phyloP scores from a whole-genome alignment of 2,113 vertebrate species.

The Sylvietta virens region DNA sequence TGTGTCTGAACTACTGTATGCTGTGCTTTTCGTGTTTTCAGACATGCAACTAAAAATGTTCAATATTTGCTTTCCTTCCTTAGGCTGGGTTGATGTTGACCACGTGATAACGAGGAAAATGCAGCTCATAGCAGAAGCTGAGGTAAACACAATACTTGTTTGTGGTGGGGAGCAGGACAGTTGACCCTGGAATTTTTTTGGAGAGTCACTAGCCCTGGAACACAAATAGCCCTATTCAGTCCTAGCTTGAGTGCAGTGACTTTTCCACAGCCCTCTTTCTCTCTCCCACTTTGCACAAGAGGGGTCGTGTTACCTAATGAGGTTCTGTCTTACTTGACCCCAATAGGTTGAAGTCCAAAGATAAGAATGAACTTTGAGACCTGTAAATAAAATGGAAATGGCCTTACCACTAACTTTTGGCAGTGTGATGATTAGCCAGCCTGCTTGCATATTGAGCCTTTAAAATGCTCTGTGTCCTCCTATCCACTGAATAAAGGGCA shows the following conservation, averaged over 20 bases:
- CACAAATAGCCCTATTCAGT: not conserved
- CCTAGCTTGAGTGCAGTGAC: not conserved
- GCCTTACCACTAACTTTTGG: not conserved
- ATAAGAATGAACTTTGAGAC: conserved; percentile 37
- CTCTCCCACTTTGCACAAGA: not conserved
- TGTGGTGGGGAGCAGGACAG: not conserved
- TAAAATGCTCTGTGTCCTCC: not conserved
- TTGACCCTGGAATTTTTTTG: not conserved
- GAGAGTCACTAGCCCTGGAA: not conserved
- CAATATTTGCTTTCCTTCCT: conserved; percentile 25
- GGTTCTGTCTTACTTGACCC: not conserved
- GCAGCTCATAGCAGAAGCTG: conserved; percentile 75
- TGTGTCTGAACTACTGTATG: not conserved
- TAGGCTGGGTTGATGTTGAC: conserved; percentile 71
- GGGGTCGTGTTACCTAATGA: not conserved
- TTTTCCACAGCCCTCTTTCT: not conserved
- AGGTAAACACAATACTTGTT: conserved; percentile 64
- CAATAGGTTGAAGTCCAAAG: not conserved
- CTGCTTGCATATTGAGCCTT: not conserved
- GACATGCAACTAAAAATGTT: not conserved
- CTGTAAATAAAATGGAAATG: not conserved
- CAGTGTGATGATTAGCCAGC: not conserved
- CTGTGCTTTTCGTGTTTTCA: not conserved
- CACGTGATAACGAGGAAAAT: conserved; percentile 71
- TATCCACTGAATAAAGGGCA: not conserved